A percentile compares a stretch with the other conserved stretches of the same genome.
phyloP scores from a whole-genome alignment of 2,113 vertebrate genomes.

The Hemicordylus capensis region DNA sequence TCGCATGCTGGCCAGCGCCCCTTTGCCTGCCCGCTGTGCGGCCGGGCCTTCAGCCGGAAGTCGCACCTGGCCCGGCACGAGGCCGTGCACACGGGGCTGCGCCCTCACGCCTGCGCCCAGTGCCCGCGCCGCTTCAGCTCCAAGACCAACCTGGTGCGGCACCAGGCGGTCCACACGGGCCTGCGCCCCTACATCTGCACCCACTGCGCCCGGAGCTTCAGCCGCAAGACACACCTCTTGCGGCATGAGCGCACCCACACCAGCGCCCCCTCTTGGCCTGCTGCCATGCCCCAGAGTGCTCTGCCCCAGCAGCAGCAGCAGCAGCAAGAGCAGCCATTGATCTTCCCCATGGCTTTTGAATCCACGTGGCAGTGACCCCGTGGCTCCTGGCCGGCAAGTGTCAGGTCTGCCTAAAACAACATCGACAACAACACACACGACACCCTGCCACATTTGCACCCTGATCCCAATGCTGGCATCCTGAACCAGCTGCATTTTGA shows the following conservation, averaged over 20 bases:
- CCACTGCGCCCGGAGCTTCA: slow-evolving; percentile 74
- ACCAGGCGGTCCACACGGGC: slow-evolving; percentile 75
- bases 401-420: too few species aligned
- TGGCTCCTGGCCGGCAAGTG: rapidly evolving
- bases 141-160: slow-evolving; percentile 76
- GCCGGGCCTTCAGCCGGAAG: slow-evolving; percentile 74
- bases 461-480: too few species aligned
- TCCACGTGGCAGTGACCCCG: not conserved
- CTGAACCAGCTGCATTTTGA: too few species aligned
- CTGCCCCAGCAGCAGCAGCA: slow-evolving; percentile 17
- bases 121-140: slow-evolving; percentile 76
- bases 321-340: slow-evolving; percentile 19
- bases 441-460: too few species aligned
- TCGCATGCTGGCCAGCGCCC: slow-evolving; percentile 66
- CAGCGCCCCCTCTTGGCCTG: rapidly evolving
- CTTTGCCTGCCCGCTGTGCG: slow-evolving; percentile 68
- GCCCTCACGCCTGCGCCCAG: slow-evolving; percentile 68
- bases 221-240: slow-evolving; percentile 73
- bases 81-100: slow-evolving; percentile 73
- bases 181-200: slow-evolving; percentile 70
- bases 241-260: slow-evolving; percentile 73
- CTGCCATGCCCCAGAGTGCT: not conserved
- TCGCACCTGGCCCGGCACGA: slow-evolving; percentile 76
- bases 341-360: slow-evolving; percentile 13
- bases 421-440: rapidly evolving